Percentiles rank a stretch among this genome's conserved stretches.
These are phyloP conservation scores for Brachyptera risi DNA, from an alignment of 2,888 invertebrate species.

Conservation along the genomic window DNA sequence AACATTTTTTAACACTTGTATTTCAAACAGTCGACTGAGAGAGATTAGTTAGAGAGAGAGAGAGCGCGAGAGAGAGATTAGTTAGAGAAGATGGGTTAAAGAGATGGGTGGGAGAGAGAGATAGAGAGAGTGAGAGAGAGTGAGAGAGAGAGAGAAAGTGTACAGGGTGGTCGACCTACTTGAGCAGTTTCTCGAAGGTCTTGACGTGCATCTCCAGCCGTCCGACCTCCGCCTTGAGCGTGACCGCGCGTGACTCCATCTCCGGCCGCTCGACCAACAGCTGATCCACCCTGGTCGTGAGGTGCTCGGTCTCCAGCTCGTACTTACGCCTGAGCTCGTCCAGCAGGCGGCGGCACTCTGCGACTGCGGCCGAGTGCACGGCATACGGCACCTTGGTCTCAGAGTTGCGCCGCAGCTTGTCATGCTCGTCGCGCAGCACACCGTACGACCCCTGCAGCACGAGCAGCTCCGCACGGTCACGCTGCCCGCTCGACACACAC, in stretches of 20 bases:
- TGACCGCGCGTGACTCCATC: constrained; percentile 49
- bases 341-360: constrained; percentile 69
- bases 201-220: constrained; percentile 51
- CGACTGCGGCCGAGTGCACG: constrained; percentile 62
- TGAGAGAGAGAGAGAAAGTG: too few relatives aligned
- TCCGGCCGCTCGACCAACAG: constrained; percentile 47
- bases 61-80: too few relatives aligned
- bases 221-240: constrained; percentile 46
- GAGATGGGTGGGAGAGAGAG: too few relatives aligned
- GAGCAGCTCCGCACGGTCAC: constrained; percentile 54
- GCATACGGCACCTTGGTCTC: constrained; percentile 58
- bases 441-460: constrained; percentile 57
- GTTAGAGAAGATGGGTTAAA: too few relatives aligned
- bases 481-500: constrained; percentile 58
- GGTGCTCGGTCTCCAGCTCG: constrained; percentile 60
- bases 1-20: too few relatives aligned
- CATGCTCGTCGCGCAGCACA: constrained; percentile 50
- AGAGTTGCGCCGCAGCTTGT: constrained; percentile 52
- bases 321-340: constrained; percentile 73
- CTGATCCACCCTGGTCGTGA: constrained; percentile 51
- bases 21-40: too few relatives aligned
- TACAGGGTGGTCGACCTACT: constrained; percentile 49
- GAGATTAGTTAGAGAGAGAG: too few relatives aligned
- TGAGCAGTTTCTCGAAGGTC: constrained; percentile 54
- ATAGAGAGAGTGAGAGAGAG: too few relatives aligned